Evolutionary conservation across 2,797 vertebrate genomes (phyloP).

Genomic region (Petrocephalus schoutedeni): DNA sequence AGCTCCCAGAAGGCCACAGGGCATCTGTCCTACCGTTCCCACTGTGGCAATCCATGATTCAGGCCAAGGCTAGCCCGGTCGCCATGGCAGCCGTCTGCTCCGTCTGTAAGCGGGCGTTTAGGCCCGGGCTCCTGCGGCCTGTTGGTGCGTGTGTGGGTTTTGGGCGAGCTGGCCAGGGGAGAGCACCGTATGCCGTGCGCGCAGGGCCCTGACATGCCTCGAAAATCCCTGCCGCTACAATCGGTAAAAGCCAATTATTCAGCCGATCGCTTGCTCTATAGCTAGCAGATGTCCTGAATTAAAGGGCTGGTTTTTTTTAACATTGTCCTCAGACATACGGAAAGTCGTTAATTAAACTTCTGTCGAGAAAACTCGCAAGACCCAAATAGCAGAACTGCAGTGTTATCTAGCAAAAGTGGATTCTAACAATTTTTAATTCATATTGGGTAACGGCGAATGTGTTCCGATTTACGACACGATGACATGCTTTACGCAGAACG

Average conservation of each 20-base stretch:
- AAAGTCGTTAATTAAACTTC: background rate
- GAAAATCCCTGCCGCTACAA: background rate
- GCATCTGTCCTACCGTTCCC: constrained; percentile 23
- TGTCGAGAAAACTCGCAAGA: background rate
- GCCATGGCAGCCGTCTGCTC: background rate
- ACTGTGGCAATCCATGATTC: constrained; percentile 9
- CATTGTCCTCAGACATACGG: background rate
- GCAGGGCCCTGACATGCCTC: background rate
- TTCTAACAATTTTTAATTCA: background rate
- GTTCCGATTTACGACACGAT: background rate
- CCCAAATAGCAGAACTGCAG: background rate
- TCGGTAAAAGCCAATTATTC: constrained; percentile 3
- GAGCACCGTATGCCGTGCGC: background rate
- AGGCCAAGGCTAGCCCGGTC: background rate
- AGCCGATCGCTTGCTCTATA: background rate
- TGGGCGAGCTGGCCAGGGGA: background rate
- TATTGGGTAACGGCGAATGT: background rate
- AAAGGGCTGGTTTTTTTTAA: background rate
- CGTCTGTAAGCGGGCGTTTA: background rate
- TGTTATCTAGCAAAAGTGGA: background rate
- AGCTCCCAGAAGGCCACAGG: constrained; percentile 26
- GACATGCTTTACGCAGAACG: background rate
- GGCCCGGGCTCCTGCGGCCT: background rate
- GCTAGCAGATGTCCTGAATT: constrained; percentile 7
- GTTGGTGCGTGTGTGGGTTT: background rate